Conservation (phyloP, 2,113 vertebrate species). For the Athene noctua region DNA sequence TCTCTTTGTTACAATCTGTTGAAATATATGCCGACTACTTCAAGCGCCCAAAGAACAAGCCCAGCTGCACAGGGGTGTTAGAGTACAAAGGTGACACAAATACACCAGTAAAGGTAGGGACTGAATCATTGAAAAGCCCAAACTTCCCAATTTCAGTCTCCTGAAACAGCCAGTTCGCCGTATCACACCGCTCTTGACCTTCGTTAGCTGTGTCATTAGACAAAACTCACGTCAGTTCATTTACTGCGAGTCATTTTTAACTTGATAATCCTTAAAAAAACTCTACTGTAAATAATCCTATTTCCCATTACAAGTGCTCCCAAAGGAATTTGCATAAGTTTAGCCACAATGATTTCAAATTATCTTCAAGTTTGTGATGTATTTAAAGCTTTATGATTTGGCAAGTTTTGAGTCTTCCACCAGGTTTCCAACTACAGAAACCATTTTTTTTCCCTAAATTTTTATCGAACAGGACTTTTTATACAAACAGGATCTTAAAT, state of each 20-base stretch:
- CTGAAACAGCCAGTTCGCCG: not conserved
- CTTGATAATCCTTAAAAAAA: not conserved
- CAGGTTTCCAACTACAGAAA: not conserved
- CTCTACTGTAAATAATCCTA: rapidly evolving
- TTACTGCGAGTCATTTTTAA: not conserved
- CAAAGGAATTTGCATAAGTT: not conserved
- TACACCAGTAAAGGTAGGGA: not conserved
- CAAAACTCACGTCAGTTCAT: not conserved
- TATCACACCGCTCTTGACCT: rapidly evolving
- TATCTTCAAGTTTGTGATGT: rapidly evolving
- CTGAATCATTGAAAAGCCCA: rapidly evolving
- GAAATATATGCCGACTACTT: rapidly evolving
- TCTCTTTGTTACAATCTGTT: rapidly evolving
- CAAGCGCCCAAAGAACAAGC: not conserved
- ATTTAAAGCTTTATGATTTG: not conserved
- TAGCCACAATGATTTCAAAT: not conserved
- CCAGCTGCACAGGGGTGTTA: not conserved
- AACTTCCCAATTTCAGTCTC: not conserved
- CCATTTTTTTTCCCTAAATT: not conserved
- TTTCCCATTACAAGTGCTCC: not conserved
- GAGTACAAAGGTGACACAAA: not conserved
- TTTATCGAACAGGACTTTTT: not conserved
- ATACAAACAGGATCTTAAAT: not conserved
- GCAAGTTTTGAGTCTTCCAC: not conserved
- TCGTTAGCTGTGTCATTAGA: rapidly evolving